Base-by-base conservation (phyloP, 2,888 invertebrate species). In the Meliscaeva auricollis region DNA sequence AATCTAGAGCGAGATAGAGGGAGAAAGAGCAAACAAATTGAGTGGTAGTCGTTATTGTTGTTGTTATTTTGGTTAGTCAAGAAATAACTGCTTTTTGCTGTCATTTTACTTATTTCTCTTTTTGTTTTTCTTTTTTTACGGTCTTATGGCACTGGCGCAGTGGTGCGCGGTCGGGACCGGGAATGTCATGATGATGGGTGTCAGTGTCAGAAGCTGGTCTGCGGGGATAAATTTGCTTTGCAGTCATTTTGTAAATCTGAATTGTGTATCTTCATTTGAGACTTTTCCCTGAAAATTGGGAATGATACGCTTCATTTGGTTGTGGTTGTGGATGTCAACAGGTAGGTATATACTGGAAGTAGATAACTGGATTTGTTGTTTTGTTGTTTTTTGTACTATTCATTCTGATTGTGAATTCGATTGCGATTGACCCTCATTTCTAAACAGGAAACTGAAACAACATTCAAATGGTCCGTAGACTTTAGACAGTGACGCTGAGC, bases 371-470 rank as follows among this genome's bases (percentile, higher is more conserved):
- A 32, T 20, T 11, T 46, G 44, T 22, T 62, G 77, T 82, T 83
- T 60, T 83, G 2, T 48, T 80, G 9, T 80, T 80, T 66, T 38
- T 41, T 58, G 8, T 54, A 38, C n/a, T n/a, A n/a, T 64, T 70
- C n/a, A 41, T 46, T 74, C 13, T 20, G 38, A 26, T 44, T 44
- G 32, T 54, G 66, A 58, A 38, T 35, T 54, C 62, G 69, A 50
- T 66, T 54, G 56, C 64, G 69, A 74, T 54, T 78, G 78, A 78
- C 83, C 74, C 78, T 78, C 73, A 74, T 83, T 83, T 69, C 2
- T 56, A 3, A 41, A 66, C 64, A 74, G 83, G 83, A 78, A 83
- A 74, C 62, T 64, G 41, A 78, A 74, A 38, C 41, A 44, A 70
- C 68, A 78, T 83, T 83, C 68, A 78, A 83, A 78, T 78, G 50